A percentile compares a stretch with the other conserved stretches of the same genome.
Conservation (phyloP, 2,888 invertebrate genomes). For the Lacanobia oleracea region DNA sequence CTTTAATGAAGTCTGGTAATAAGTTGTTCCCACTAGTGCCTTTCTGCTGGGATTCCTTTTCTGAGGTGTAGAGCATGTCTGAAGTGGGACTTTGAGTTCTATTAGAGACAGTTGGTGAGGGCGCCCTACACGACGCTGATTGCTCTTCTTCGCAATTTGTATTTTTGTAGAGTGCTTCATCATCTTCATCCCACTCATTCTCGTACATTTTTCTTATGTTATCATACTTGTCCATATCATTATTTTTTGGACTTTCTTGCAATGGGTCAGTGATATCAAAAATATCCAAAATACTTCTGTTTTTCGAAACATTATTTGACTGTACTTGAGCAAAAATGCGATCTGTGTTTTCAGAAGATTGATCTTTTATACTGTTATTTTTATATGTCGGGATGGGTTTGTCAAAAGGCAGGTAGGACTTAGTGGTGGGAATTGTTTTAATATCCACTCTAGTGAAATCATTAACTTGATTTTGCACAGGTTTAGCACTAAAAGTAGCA, state of each 20-base stretch:
- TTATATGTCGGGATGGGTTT: constrained; percentile 54
- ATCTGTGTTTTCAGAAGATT: constrained; percentile 69
- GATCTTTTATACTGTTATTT: constrained; percentile 41
- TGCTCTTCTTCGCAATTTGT: constrained; percentile 68
- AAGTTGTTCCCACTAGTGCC: constrained; percentile 57
- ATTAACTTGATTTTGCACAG: constrained; percentile 46
- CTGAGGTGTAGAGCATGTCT: constrained; percentile 72
- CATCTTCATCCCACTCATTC: constrained; percentile 86
- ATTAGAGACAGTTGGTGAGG: constrained; percentile 55
- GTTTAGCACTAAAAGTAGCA: constrained; percentile 26
- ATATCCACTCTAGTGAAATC: constrained; percentile 77
- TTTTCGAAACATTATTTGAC: constrained; percentile 77
- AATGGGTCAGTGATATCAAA: constrained; percentile 75
- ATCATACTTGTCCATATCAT: constrained; percentile 76
- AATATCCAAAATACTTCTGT: constrained; percentile 86
- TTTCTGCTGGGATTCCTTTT: constrained; percentile 57
- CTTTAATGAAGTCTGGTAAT: constrained; percentile 71
- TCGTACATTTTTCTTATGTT: constrained; percentile 77
- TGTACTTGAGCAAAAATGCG: constrained; percentile 83
- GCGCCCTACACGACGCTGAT: not conserved
- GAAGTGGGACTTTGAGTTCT: constrained; percentile 74
- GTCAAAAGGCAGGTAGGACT: constrained; percentile 77
- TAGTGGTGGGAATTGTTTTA: constrained; percentile 63
- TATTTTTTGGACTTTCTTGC: constrained; percentile 69
- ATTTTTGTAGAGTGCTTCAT: constrained; percentile 86